Base-by-base conservation (phyloP, 2,888 invertebrate species). In the Chrysina gloriosa region DNA sequence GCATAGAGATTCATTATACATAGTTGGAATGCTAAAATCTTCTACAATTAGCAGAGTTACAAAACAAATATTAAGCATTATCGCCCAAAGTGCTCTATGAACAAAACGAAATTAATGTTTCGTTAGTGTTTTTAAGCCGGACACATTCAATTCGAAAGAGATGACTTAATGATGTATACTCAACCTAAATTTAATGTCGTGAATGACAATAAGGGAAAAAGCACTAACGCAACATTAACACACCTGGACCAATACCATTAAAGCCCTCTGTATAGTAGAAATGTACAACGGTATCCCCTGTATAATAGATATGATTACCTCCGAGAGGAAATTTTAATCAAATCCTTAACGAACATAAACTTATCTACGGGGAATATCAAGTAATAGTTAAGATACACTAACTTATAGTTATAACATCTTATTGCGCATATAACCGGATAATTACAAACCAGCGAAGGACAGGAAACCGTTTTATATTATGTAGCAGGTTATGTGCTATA, bases 51-150 rank as follows among this genome's bases (percentile, higher is more conserved):
- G 16, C 14, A 56, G 34, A 23, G 23, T 50, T n/a, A 56, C n/a
- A 56, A 56, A 34, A 34, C 54, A 34, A 7, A 9, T 56, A 29
- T 25, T 54, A 66, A 56, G 34, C 56, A 58, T 66, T 23, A 58
- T 66, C 58, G 58, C 66, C 66, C 54, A 34, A 66, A 66, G 66
- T 66, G 66, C 66, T 58, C 56, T 66, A 34, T 54, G 45, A 45
- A 45, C 34, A 54, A 42, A 52, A 54, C 21, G 58, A 58, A 56
- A n/a, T 56, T 56, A 56, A 56, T 56, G 36, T 23, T 39, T 56
- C 56, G 56, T 56, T 56, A 39, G 39, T 56, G 39, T 56, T 56
- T 56, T 56, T 11, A 34, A 56, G 5, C n/a, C 11, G 27, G 3
- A 47, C 14, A 47, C 9, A 5, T 19, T 16, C 3, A 45, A 3